Evolutionary conservation across 2,113 vertebrate genomes (phyloP), one percentile per base, ranked within the genome.

Genomic region (Tachycineta bicolor): DNA sequence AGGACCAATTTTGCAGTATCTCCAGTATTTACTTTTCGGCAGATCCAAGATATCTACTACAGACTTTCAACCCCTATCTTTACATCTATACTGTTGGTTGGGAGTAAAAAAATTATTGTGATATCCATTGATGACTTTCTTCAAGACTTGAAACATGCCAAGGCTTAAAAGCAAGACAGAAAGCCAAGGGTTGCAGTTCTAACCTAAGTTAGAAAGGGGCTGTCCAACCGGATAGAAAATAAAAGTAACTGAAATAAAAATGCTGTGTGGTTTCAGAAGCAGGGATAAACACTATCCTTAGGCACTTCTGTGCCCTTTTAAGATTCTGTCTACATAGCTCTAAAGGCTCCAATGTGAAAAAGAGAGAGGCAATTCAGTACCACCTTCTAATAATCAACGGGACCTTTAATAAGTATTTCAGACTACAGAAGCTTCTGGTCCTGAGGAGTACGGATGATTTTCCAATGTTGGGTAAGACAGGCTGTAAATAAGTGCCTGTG

Each of bases 271-370:
- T 53, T 67, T 91, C 49, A 69, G 26, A 74, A 19, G 2, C 19
- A 53, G 8, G 7, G 17, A 12, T 67, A 63, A 67, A 67, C 5
- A 50, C 37, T 41, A 10, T 37, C 12, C 14, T 64, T 60, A 12
- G n/a, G 4, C 3, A 21, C 2, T 43, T 43, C 10, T 59, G 1
- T 10, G 31, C 2, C 9, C 39, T 1, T 14, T 10, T 31, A 71
- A 59, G 14, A 41, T 63, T 63, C 23, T 41, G 2, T 14, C 28
- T 67, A 33, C 5, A 15, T 4, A 76, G 3, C 14, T 58, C 5
- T 56, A 60, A 80, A 73, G 7, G 7, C 5, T 55, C 12, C 29
- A 41, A 5, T 41, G 55, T 11, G 7, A 37, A 80, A 76, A 17
- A 64, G 21, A 19, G 9, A 55, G 18, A 26, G 14, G 41, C 20